Evolutionary conservation across 2,113 vertebrate genomes (phyloP).

Genomic region (Paralichthys olivaceus): DNA sequence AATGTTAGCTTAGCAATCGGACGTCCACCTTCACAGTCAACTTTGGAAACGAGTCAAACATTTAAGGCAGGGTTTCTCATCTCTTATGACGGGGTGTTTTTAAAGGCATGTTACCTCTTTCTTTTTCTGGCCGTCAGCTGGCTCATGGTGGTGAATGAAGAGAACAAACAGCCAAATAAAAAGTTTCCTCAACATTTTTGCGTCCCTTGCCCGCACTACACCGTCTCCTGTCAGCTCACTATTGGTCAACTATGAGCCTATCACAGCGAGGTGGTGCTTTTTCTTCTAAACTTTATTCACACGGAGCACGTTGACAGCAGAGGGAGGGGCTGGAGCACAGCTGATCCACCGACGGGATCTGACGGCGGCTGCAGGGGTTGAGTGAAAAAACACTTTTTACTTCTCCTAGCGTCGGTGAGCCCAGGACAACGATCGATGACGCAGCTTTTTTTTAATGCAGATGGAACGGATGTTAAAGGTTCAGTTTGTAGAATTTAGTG

Average conservation of each 20-base stretch:
- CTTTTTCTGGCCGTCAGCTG: conserved; percentile 82
- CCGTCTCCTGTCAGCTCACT: conserved; percentile 63
- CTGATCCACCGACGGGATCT: no score
- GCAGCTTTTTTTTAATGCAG: no score
- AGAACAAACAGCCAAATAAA: conserved; percentile 50
- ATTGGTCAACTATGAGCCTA: conserved; percentile 66
- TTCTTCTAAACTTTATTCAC: background rate
- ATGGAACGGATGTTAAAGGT: no score
- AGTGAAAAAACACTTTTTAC: no score
- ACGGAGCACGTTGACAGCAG: no score
- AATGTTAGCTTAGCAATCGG: conserved; percentile 33
- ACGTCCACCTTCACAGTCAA: background rate
- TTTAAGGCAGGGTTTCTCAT: background rate
- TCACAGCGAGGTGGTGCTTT: background rate
- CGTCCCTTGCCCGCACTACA: background rate
- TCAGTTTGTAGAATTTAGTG: no score
- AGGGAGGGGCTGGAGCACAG: no score
- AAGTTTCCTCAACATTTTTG: conserved; percentile 77
- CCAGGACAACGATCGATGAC: no score
- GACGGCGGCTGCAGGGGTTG: no score
- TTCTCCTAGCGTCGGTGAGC: no score
- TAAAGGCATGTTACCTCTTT: conserved; percentile 83
- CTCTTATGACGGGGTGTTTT: accelerated
- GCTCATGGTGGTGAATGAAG: conserved; percentile 41
- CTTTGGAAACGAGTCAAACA: background rate